A percentile compares a stretch with the other conserved stretches of the same genome.
These are phyloP conservation scores for Rhynchomys soricoides DNA, from an alignment of 2,113 vertebrate genomes.

Conservation along the genomic window DNA sequence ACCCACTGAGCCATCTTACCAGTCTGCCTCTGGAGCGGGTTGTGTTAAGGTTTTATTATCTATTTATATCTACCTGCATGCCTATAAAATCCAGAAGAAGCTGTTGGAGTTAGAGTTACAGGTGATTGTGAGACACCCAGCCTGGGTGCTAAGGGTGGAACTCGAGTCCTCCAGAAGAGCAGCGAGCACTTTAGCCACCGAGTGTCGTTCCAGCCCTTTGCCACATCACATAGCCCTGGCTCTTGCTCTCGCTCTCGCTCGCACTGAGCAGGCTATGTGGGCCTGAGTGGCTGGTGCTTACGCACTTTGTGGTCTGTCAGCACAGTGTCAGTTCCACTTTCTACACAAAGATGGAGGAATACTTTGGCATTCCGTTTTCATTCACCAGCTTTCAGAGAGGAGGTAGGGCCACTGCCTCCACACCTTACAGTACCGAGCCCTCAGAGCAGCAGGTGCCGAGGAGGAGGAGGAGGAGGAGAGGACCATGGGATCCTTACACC, in stretches of 20 bases:
- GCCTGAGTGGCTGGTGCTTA: neutral
- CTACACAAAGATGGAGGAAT: neutral
- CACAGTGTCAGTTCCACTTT: neutral
- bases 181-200: neutral
- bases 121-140: neutral
- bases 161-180: neutral
- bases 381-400: neutral
- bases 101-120: neutral
- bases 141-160: neutral
- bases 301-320: too few relatives aligned
- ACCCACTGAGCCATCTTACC: neutral
- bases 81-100: neutral
- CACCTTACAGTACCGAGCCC: neutral
- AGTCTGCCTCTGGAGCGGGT: neutral
- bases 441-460: neutral
- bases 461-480: too few relatives aligned
- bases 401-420: neutral
- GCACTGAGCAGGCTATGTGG: neutral
- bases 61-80: neutral
- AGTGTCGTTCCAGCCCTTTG: neutral
- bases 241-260: fast-evolving
- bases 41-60: neutral
- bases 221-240: neutral
- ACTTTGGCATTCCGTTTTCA: fast-evolving
- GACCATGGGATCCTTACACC: neutral